These are phyloP conservation scores for Orchestes rusci DNA, from an alignment of 2,888 invertebrate genomes.

Conservation along the genomic window DNA sequence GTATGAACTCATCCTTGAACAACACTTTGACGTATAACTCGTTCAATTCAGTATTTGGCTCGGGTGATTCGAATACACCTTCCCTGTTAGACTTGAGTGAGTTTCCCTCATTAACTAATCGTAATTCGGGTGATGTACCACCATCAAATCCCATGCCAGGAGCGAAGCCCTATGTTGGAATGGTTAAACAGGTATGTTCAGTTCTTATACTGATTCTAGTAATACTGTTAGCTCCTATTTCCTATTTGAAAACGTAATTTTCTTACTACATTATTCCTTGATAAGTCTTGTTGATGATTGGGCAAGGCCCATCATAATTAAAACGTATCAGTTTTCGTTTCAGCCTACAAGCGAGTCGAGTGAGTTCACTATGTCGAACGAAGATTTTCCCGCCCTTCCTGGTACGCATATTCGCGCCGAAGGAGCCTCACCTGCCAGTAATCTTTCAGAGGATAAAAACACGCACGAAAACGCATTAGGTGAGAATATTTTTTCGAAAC, in stretches of 20 bases:
- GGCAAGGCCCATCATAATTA: too few species aligned
- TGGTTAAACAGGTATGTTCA: constrained; percentile 61
- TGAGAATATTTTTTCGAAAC: too few species aligned
- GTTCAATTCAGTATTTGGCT: constrained; percentile 79
- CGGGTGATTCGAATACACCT: constrained; percentile 57
- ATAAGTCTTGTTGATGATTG: too few species aligned
- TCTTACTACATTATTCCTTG: too few species aligned
- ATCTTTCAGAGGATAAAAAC: constrained; percentile 31
- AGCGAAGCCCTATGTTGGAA: constrained; percentile 91
- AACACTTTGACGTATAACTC: constrained; percentile 52
- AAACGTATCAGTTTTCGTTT: constrained; percentile 8
- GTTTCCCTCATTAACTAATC: constrained; percentile 86
- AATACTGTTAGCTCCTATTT: too few species aligned
- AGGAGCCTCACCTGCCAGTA: constrained; percentile 56
- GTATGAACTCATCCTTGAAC: constrained; percentile 60
- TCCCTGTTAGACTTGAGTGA: constrained; percentile 86
- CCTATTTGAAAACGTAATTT: too few species aligned
- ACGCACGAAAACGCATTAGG: constrained; percentile 30
- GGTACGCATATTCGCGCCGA: constrained; percentile 74
- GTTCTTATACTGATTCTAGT: too few species aligned
- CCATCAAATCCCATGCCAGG: constrained; percentile 80
- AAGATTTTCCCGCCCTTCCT: constrained; percentile 98
- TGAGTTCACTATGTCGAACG: constrained; percentile 96
- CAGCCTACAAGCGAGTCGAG: constrained; percentile 87
- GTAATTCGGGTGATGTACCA: constrained; percentile 71